phyloP scores from a whole-genome alignment of 2,113 vertebrate genomes.

The Cricetomys ansorgei region DNA sequence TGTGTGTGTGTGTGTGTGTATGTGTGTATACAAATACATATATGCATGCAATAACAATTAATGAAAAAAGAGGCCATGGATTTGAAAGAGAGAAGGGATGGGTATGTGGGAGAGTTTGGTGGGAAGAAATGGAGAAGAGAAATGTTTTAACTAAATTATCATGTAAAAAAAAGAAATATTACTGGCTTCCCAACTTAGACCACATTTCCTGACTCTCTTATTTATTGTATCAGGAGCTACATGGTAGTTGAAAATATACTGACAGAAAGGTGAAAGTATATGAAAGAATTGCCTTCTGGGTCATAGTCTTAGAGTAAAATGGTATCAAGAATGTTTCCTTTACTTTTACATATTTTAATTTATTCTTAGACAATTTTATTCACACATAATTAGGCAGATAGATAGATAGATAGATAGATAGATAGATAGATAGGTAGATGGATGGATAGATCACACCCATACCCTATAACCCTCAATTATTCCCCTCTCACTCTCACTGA shows the following conservation, averaged over 20 bases:
- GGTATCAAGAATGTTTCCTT: no score
- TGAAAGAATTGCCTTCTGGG: neutral
- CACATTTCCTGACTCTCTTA: constrained; percentile 3
- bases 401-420: no score
- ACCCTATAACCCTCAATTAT: neutral
- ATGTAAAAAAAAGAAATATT: neutral
- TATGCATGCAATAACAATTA: neutral
- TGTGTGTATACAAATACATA: neutral
- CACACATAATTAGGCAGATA: no score
- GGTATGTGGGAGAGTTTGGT: no score
- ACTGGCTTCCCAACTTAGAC: neutral
- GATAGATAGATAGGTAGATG: no score
- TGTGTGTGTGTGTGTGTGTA: neutral
- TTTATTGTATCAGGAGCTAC: neutral
- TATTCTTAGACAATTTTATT: no score
- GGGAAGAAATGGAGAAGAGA: no score
- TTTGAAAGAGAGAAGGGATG: neutral
- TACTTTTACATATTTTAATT: no score
- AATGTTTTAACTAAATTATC: no score
- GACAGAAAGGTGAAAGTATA: neutral
- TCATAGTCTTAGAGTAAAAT: constrained; percentile 21
- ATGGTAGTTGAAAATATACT: neutral
- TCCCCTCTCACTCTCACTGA: neutral
- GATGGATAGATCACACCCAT: neutral
- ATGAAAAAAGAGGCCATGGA: neutral